Base-by-base conservation (phyloP, 1,140 invertebrate genomes). In the Heliothis subflexa region DNA sequence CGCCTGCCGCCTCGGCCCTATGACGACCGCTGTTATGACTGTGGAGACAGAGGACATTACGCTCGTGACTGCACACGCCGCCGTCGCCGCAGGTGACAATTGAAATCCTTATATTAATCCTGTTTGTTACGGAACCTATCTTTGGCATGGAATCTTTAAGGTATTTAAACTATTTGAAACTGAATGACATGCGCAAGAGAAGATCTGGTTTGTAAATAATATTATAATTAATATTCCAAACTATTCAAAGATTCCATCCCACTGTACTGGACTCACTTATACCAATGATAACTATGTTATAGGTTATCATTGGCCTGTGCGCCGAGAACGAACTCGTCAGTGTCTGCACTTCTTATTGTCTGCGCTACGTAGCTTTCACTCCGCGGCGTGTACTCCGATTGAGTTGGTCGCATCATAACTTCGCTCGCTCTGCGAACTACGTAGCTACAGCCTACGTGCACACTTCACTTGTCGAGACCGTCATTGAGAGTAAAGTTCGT, bases 21-120 rank as follows among this genome's bases (percentile, higher is more conserved):
- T 25, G 97, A 98, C 86, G 98, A 98, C 93, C 96, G 97, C 72
- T 99, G 98, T 92, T 99, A 99, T 92, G 98, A 99, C 87, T 99
- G 98, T 94, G 98, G 98, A 10, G 97, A 98, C 83, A 95, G 97
- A 62, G 98, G 98, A 3, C 98, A 99, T 88, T 99, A 98, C 94
- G 98, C 98, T 61, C 95, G 98, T 82, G 98, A 99, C 90, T 99
- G 98, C 88, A 96, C 96, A 28, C 95, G 96, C 80, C 96, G 97
- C 82, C 92, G 94, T 50, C 95, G 96, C 80, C 95, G 96, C 96
- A 95, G 93, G 95, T 95, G 86, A 86, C 21, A 61, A 68, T 78
- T 55, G 55, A 71, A 40, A n/a, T 78, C 76, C 70, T 28, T 80
- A 12, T 80, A n/a, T 62, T 62, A 47, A 80, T 57, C 84, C 72